Conservation (phyloP, 2,113 vertebrate species). For the Melanocharis versteri region DNA sequence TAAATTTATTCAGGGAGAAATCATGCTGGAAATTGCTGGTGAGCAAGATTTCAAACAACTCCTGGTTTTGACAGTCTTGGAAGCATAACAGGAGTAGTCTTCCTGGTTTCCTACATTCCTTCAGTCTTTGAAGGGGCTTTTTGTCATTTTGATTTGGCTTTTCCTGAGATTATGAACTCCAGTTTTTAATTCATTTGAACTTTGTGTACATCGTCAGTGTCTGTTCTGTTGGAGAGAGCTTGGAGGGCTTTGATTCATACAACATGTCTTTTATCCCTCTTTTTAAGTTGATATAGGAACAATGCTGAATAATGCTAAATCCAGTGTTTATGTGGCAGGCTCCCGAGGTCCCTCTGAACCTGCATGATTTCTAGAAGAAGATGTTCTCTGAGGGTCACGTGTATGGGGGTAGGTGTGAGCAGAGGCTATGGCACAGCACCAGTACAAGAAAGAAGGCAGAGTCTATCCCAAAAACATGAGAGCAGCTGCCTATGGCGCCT, state of each 20-base stretch:
- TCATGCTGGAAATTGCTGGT: background rate
- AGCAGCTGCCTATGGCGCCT: background rate
- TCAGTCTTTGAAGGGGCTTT: background rate
- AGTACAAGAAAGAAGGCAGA: background rate
- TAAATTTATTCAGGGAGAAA: background rate
- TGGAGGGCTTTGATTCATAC: background rate
- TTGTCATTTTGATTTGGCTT: background rate
- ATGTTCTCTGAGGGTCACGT: accelerated
- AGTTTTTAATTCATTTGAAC: background rate
- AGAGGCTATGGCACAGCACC: background rate
- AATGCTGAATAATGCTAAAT: background rate
- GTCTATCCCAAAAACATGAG: accelerated
- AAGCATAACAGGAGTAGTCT: background rate
- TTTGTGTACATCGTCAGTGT: background rate
- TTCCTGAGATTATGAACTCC: background rate
- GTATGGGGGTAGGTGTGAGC: background rate
- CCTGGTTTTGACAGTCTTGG: background rate
- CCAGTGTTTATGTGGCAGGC: background rate
- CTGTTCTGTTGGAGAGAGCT: background rate
- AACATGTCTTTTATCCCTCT: background rate
- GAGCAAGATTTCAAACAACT: background rate
- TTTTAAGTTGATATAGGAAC: background rate
- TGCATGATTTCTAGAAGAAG: background rate
- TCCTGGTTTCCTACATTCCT: background rate
- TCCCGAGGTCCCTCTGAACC: background rate